Percentiles rank a stretch among this genome's conserved stretches.
These are phyloP conservation scores for Littorina saxatilis DNA, from an alignment of 1,140 invertebrate genomes.

Conservation along the genomic window DNA sequence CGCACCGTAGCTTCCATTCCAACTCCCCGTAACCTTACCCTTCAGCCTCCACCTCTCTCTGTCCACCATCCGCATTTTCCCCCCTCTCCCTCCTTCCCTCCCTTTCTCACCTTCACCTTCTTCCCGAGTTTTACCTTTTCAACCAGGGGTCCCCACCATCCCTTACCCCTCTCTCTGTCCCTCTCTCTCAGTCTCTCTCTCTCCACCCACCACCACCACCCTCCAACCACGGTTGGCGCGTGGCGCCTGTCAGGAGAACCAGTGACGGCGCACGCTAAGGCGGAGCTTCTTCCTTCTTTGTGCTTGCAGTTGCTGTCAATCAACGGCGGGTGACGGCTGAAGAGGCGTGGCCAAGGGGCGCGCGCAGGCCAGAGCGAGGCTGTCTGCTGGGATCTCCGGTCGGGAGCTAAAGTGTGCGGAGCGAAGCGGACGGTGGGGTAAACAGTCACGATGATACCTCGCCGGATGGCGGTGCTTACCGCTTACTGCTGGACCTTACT, in stretches of 20 bases:
- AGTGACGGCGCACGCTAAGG: constrained; percentile 15
- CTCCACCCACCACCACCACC: too few species aligned
- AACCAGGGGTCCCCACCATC: too few species aligned
- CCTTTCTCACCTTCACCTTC: not conserved
- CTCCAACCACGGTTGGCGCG: too few species aligned
- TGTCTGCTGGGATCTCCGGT: constrained; percentile 49
- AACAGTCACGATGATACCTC: constrained; percentile 59
- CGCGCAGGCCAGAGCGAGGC: constrained; percentile 52
- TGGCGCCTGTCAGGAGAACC: constrained; percentile 23
- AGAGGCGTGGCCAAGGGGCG: constrained; percentile 52
- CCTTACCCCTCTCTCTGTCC: too few species aligned
- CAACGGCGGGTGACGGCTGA: constrained; percentile 47
- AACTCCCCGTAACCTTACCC: constrained; percentile 16
- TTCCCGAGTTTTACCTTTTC: too few species aligned
- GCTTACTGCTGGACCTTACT: constrained; percentile 56
- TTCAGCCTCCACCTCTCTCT: not conserved
- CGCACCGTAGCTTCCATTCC: constrained; percentile 13
- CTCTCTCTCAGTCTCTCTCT: too few species aligned
- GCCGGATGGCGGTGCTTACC: constrained; percentile 47
- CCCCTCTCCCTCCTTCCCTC: not conserved
- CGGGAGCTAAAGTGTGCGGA: constrained; percentile 32
- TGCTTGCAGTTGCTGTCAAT: constrained; percentile 43
- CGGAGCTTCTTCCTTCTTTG: not conserved
- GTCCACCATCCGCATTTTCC: not conserved
- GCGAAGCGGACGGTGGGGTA: constrained; percentile 45